These are phyloP conservation scores for Pseudomyrmex cubaensis DNA, from an alignment of 1,140 invertebrate genomes.

Conservation along the genomic window DNA sequence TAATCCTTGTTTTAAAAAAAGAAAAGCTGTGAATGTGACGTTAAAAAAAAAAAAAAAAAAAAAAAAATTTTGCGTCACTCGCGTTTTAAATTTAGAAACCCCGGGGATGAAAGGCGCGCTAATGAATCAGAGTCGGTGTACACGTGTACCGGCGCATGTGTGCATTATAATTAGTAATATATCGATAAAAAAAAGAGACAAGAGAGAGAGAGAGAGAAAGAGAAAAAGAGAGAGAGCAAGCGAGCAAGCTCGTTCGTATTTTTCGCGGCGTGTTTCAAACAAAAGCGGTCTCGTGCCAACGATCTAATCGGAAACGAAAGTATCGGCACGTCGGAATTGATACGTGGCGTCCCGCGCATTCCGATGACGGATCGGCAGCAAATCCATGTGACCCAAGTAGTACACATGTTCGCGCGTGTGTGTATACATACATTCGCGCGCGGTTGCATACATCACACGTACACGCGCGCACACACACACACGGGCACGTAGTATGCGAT, in stretches of 20 bases:
- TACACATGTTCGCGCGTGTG: neutral
- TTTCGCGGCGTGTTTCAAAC: constrained; percentile 30
- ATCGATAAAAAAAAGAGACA: neutral
- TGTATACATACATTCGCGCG: neutral
- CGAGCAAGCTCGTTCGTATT: constrained; percentile 3
- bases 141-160: constrained; percentile 8
- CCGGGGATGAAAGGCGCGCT: constrained; percentile 35
- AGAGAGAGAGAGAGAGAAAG: neutral
- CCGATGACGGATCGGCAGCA: constrained; percentile 14
- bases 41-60: too few relatives aligned
- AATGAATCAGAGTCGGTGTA: constrained; percentile 38
- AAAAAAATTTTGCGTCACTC: constrained; percentile 31
- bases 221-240: neutral
- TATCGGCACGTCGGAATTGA: constrained; percentile 39
- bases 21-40: neutral
- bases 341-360: constrained; percentile 29
- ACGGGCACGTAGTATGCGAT: constrained; percentile 14
- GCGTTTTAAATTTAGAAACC: constrained; percentile 46
- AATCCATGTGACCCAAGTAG: neutral
- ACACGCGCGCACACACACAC: neutral
- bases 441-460: neutral
- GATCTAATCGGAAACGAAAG: constrained; percentile 53
- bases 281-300: constrained; percentile 20
- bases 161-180: constrained; percentile 38
- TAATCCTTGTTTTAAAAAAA: neutral